These are phyloP conservation scores for Gastrophysa polygoni DNA, from an alignment of 2,888 invertebrate genomes.

Conservation along the genomic window DNA sequence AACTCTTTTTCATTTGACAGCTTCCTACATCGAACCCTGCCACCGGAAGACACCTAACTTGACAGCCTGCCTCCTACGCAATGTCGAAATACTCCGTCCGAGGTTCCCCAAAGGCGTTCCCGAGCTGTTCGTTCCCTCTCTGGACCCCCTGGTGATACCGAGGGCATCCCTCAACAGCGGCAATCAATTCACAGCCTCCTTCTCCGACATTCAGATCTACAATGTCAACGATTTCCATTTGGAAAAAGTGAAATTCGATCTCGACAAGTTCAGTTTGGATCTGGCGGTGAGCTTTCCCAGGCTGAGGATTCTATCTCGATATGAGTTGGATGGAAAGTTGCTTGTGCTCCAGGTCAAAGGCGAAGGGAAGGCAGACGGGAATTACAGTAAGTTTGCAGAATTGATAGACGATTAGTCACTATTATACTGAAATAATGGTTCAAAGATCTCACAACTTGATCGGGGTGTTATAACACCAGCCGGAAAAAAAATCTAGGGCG, in stretches of 20 bases:
- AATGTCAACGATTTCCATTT: conserved; percentile 69
- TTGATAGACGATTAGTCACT: too few species aligned
- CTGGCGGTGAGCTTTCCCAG: conserved; percentile 66
- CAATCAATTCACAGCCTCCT: conserved; percentile 38
- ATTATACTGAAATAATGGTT: too few species aligned
- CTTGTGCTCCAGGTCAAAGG: conserved; percentile 74
- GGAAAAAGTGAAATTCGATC: conserved; percentile 58
- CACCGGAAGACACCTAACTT: conserved; percentile 66
- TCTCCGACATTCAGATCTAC: conserved; percentile 43
- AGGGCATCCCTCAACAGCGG: conserved; percentile 69
- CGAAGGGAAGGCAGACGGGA: conserved; percentile 66
- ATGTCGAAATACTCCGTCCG: conserved; percentile 64
- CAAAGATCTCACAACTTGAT: too few species aligned
- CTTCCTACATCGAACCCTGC: conserved; percentile 69
- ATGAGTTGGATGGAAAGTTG: conserved; percentile 68
- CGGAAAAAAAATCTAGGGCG: too few species aligned
- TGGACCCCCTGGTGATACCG: conserved; percentile 72
- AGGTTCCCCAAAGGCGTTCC: conserved; percentile 66
- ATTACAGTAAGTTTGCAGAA: conserved; percentile 67
- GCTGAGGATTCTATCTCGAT: conserved; percentile 66
- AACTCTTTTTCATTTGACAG: conserved; percentile 57
- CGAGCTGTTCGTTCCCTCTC: conserved; percentile 68
- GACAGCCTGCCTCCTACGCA: conserved; percentile 65
- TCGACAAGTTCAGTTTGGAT: conserved; percentile 60
- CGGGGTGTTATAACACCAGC: too few species aligned